Evolutionary conservation across 2,113 vertebrate genomes (phyloP).

Genomic region (Amphilophus citrinellus): DNA sequence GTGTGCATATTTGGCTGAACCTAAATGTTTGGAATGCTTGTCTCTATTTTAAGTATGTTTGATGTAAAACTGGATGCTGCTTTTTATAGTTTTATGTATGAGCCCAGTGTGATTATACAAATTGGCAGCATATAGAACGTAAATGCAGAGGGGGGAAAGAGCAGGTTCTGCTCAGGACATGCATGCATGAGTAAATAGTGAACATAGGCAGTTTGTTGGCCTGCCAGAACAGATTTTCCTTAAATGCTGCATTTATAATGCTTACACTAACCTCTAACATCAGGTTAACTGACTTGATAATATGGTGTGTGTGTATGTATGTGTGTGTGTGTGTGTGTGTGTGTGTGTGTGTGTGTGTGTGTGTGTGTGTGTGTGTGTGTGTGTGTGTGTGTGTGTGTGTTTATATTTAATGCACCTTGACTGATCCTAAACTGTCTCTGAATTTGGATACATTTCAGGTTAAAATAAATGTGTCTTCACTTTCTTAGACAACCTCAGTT

Average conservation of each 20-base stretch:
- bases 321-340: no score
- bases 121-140: slow-evolving; percentile 2
- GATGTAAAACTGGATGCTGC: slow-evolving; percentile 29
- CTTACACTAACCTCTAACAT: slow-evolving; percentile 19
- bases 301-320: slow-evolving; percentile 9
- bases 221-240: not conserved
- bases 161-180: slow-evolving; percentile 16
- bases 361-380: no score
- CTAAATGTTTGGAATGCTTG: slow-evolving; percentile 41
- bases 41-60: slow-evolving; percentile 41
- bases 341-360: no score
- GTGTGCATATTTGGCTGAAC: slow-evolving; percentile 16
- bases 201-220: not conserved
- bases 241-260: not conserved
- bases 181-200: not conserved
- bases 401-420: not conserved
- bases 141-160: not conserved
- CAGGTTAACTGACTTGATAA: slow-evolving; percentile 10
- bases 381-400: not conserved
- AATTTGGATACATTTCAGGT: not conserved
- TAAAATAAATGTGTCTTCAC: not conserved
- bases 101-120: slow-evolving; percentile 15
- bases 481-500: slow-evolving; percentile 15
- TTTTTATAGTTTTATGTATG: slow-evolving; percentile 55
- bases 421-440: not conserved